A percentile compares a stretch with the other conserved stretches of the same genome.
phyloP scores from a whole-genome alignment of 1,140 invertebrate species.

The Tachypleus tridentatus region DNA sequence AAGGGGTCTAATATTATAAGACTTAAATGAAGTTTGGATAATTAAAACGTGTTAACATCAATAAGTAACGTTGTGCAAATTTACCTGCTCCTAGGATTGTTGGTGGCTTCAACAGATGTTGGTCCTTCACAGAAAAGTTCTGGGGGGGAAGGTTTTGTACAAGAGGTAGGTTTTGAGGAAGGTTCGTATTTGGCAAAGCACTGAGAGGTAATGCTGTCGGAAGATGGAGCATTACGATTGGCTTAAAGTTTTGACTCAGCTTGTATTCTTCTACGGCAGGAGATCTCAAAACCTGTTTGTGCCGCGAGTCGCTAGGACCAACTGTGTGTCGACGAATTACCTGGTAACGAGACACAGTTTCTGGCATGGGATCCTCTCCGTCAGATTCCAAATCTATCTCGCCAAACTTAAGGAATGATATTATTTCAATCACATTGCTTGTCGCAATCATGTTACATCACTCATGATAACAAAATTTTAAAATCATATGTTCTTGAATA shows the following conservation, averaged over 20 bases:
- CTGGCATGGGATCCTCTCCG: conserved; percentile 30
- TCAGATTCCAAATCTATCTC: conserved; percentile 48
- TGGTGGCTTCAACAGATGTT: conserved; percentile 83
- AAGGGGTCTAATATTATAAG: too few species aligned
- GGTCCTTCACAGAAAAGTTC: conserved; percentile 82
- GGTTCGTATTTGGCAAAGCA: conserved; percentile 47
- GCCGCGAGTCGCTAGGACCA: conserved; percentile 73
- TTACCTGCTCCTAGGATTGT: conserved; percentile 72
- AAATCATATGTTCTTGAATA: too few species aligned
- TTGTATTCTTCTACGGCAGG: conserved; percentile 27
- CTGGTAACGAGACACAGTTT: conserved; percentile 32
- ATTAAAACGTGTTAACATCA: background rate
- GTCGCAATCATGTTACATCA: too few species aligned
- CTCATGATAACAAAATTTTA: too few species aligned
- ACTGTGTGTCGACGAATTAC: conserved; percentile 75
- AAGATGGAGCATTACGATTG: conserved; percentile 9
- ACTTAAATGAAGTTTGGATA: too few species aligned
- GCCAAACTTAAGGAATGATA: conserved; percentile 42
- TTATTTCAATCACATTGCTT: too few species aligned
- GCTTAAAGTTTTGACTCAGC: conserved; percentile 25
- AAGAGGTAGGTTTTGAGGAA: conserved; percentile 58
- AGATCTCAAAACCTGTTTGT: conserved; percentile 39
- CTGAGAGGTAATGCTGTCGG: conserved; percentile 28
- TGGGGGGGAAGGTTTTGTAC: conserved; percentile 61
- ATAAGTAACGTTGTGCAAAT: conserved; percentile 19